Evolutionary conservation across 2,113 vertebrate species (phyloP).

Genomic region (Austrofundulus limnaeus): DNA sequence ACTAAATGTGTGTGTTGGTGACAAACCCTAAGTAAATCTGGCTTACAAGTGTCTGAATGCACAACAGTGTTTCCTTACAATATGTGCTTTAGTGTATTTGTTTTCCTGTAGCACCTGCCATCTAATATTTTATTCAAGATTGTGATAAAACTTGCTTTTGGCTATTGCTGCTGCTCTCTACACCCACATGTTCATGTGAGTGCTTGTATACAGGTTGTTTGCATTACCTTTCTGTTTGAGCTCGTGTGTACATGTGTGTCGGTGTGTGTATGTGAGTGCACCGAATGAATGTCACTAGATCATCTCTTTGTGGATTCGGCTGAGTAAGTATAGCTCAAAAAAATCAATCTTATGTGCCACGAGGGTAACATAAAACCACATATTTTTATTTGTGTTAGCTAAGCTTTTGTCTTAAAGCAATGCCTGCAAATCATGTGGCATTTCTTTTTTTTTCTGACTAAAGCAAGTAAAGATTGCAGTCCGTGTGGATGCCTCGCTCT

Average conservation of each 20-base stretch:
- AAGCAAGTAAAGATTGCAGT: slow-evolving; percentile 20
- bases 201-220: slow-evolving; percentile 8
- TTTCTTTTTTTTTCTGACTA: slow-evolving; percentile 21
- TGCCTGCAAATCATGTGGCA: slow-evolving; percentile 22
- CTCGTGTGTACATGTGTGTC: slow-evolving; percentile 6
- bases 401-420: slow-evolving; percentile 34
- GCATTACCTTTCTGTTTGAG: slow-evolving; percentile 10
- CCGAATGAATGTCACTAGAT: slow-evolving; percentile 60
- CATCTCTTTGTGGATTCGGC: slow-evolving; percentile 56
- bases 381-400: slow-evolving; percentile 25
- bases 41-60: background rate
- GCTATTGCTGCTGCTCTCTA: slow-evolving; percentile 30
- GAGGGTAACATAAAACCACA: slow-evolving; percentile 54
- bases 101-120: slow-evolving; percentile 40
- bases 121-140: slow-evolving; percentile 31
- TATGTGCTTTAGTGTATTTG: slow-evolving; percentile 28
- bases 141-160: slow-evolving; percentile 37
- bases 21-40: slow-evolving; percentile 9
- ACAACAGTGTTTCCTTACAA: slow-evolving; percentile 3
- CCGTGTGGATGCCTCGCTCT: slow-evolving; percentile 9
- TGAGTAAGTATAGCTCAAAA: slow-evolving; percentile 58
- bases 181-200: slow-evolving; percentile 36
- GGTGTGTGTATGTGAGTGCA: slow-evolving; percentile 14
- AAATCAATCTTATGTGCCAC: slow-evolving; percentile 59
- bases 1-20: background rate